These are phyloP conservation scores for Lutraria rhynchaena DNA, from an alignment of 1,140 invertebrate species.

Conservation along the genomic window DNA sequence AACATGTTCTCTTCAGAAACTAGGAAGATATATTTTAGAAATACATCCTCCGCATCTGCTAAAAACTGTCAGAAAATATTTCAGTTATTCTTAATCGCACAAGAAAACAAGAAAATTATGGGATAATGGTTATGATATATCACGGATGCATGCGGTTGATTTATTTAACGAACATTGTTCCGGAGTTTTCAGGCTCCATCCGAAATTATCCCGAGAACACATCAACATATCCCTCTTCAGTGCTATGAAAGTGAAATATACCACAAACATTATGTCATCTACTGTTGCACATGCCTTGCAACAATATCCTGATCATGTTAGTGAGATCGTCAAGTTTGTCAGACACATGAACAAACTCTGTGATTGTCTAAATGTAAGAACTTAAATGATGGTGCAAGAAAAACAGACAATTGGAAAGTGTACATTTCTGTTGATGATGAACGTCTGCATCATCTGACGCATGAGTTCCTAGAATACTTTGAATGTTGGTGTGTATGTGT, in stretches of 20 bases:
- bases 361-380: constrained; percentile 63
- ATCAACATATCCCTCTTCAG: constrained; percentile 22
- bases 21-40: constrained; percentile 12
- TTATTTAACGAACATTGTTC: constrained; percentile 58
- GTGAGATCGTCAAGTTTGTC: constrained; percentile 60
- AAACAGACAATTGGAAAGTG: constrained; percentile 48
- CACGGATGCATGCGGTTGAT: constrained; percentile 58
- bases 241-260: constrained; percentile 58
- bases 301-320: constrained; percentile 29
- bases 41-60: constrained; percentile 5
- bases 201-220: constrained; percentile 46
- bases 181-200: constrained; percentile 38
- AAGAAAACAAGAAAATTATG: constrained; percentile 51
- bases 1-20: constrained; percentile 5
- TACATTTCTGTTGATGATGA: constrained; percentile 35
- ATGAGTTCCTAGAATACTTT: constrained; percentile 50
- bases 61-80: constrained; percentile 14
- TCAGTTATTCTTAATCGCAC: constrained; percentile 15
- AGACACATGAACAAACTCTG: constrained; percentile 63
- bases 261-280: constrained; percentile 53
- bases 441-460: constrained; percentile 34
- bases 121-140: constrained; percentile 55
- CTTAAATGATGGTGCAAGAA: constrained; percentile 40
- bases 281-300: constrained; percentile 63
- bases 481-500: constrained; percentile 29